Conservation (phyloP, 1,140 invertebrate species). For the Microplitis mediator region DNA sequence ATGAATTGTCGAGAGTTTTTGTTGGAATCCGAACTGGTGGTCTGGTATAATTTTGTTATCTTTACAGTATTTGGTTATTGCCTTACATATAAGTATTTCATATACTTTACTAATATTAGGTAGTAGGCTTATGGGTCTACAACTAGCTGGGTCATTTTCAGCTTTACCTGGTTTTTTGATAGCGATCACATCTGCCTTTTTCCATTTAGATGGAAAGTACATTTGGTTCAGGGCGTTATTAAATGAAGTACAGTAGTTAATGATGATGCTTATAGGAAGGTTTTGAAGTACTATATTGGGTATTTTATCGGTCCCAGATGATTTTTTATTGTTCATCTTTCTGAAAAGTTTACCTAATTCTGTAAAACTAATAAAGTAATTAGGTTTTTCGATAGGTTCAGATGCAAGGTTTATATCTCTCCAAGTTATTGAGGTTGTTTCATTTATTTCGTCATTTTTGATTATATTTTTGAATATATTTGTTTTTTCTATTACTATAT, state of each 20-base stretch:
- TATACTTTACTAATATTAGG: no score
- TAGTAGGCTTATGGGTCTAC: no score
- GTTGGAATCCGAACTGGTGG: no score
- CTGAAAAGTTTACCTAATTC: constrained; percentile 19
- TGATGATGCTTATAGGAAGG: constrained; percentile 5
- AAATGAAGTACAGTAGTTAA: constrained; percentile 23
- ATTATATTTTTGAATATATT: not conserved
- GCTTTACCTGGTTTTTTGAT: no score
- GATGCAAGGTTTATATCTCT: not conserved
- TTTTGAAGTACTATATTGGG: constrained; percentile 31
- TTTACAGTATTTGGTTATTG: no score
- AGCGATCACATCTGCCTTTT: constrained; percentile 28
- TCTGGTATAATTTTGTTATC: no score
- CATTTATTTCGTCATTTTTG: not conserved
- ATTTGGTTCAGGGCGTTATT: constrained; percentile 30
- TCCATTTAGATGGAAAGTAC: constrained; percentile 27
- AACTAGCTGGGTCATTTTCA: no score
- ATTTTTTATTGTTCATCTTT: constrained; percentile 30
- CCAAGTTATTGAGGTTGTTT: not conserved
- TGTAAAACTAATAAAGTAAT: constrained; percentile 9
- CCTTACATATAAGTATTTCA: no score
- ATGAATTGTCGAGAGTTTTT: no score
- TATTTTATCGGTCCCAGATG: constrained; percentile 10
- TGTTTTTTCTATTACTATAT: not conserved
- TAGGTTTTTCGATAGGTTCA: not conserved